A percentile compares a stretch with the other conserved stretches of the same genome.
Conservation (phyloP, 2,113 vertebrate genomes). For the Toxotes chatareus region DNA sequence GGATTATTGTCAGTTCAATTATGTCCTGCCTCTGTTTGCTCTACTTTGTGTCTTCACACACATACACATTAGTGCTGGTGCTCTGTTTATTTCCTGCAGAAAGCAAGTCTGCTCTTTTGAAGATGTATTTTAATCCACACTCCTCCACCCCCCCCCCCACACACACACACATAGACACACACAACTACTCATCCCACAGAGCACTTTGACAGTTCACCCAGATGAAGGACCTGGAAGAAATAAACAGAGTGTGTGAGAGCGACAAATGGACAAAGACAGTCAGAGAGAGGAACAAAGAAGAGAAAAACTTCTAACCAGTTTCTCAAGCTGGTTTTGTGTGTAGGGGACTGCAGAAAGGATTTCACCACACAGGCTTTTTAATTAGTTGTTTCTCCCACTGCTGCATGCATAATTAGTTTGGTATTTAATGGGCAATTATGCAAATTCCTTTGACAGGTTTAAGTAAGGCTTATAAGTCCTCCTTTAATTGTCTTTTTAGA, state of each 20-base stretch:
- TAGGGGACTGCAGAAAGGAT: constrained; percentile 57
- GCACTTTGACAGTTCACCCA: constrained; percentile 45
- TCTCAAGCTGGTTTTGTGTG: constrained; percentile 59
- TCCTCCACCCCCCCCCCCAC: not conserved
- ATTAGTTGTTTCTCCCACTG: constrained; percentile 75
- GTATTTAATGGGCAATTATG: constrained; percentile 77
- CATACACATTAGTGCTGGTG: constrained; percentile 31
- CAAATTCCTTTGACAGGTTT: constrained; percentile 73
- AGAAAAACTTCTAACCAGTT: constrained; percentile 41
- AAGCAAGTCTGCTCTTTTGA: constrained; percentile 70
- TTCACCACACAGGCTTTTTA: constrained; percentile 68
- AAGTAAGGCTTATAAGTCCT: constrained; percentile 62
- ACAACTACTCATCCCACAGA: constrained; percentile 44
- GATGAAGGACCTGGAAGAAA: constrained; percentile 46
- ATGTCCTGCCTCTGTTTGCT: constrained; percentile 54
- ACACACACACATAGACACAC: not conserved
- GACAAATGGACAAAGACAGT: constrained; percentile 38
- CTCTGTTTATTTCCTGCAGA: constrained; percentile 59
- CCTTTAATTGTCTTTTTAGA: constrained; percentile 75
- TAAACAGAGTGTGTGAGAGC: constrained; percentile 12
- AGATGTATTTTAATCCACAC: constrained; percentile 70
- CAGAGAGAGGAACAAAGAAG: constrained; percentile 46
- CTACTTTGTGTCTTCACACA: constrained; percentile 24
- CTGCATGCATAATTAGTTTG: constrained; percentile 75
- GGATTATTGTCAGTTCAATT: constrained; percentile 69